Conservation (phyloP, 2,888 invertebrate species). For the Cerastoderma edule region DNA sequence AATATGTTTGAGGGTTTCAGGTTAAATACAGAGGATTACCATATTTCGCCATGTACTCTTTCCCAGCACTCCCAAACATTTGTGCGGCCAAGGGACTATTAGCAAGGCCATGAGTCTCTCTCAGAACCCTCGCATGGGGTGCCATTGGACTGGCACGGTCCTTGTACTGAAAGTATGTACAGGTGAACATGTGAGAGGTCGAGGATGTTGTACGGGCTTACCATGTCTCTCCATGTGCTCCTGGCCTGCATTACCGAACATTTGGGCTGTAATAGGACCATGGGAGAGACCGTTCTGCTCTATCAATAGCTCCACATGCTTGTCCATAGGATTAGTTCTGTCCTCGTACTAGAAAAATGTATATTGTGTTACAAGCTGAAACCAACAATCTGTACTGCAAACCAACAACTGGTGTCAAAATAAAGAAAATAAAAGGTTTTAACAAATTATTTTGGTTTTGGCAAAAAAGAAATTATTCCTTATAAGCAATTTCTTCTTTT, state of each 20-base stretch:
- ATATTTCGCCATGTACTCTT: conserved; percentile 98
- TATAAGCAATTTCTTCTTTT: too few relatives aligned
- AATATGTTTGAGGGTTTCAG: neutral
- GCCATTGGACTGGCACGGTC: conserved; percentile 87
- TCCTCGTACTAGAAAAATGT: conserved; percentile 84
- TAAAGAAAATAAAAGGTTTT: too few relatives aligned
- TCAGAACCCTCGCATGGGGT: conserved; percentile 93
- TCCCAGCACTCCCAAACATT: conserved; percentile 97
- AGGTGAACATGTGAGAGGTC: neutral
- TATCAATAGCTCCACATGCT: conserved; percentile 93
- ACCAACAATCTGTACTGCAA: too few relatives aligned
- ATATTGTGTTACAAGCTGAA: too few relatives aligned
- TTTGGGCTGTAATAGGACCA: conserved; percentile 95
- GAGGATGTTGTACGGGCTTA: conserved; percentile 58
- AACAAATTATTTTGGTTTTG: too few relatives aligned
- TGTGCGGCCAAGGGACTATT: conserved; percentile 96
- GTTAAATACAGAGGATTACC: conserved; percentile 83
- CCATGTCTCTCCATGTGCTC: conserved; percentile 98
- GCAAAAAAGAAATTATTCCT: too few relatives aligned
- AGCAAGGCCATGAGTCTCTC: conserved; percentile 91
- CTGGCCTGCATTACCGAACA: conserved; percentile 97
- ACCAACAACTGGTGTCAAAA: too few relatives aligned
- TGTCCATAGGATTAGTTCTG: conserved; percentile 87
- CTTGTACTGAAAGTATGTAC: conserved; percentile 81
- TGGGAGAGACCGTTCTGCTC: conserved; percentile 91